These are phyloP conservation scores for Ispidina picta DNA, from an alignment of 2,797 vertebrate species.

Conservation along the genomic window DNA sequence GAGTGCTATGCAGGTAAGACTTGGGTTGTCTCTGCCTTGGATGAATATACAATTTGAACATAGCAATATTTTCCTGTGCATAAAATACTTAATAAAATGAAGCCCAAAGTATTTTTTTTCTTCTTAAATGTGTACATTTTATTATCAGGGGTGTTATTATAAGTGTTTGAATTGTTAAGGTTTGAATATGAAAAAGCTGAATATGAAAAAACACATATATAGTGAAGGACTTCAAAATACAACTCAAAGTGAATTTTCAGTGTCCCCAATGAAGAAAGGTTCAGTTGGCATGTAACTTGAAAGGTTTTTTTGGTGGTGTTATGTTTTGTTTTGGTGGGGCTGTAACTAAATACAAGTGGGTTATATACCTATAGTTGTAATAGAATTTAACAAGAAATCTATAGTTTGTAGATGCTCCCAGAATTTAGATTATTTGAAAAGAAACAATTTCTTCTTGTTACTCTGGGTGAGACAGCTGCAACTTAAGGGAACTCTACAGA, in stretches of 20 bases:
- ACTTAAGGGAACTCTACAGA: not conserved
- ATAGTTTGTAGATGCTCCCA: not conserved
- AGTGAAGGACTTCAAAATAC: not conserved
- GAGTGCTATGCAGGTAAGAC: constrained; percentile 97
- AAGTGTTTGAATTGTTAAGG: not conserved
- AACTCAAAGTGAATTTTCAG: not conserved
- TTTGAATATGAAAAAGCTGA: not conserved
- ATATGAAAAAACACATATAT: not conserved
- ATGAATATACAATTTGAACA: not conserved
- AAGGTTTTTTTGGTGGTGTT: not conserved
- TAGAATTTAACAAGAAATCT: not conserved
- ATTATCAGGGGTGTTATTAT: not conserved
- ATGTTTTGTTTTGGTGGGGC: not conserved
- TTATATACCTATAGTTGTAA: not conserved
- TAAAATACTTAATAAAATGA: not conserved
- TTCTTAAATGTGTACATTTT: not conserved
- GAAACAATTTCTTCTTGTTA: not conserved
- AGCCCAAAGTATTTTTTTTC: not conserved
- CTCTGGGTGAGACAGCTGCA: not conserved
- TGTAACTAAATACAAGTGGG: not conserved
- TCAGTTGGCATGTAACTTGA: not conserved
- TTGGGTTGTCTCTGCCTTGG: not conserved
- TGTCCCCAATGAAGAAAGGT: not conserved
- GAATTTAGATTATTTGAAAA: not conserved
- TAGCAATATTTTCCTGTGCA: not conserved